phyloP scores from a whole-genome alignment of 2,797 vertebrate species.

The Gymnoscopelus microlampas region DNA sequence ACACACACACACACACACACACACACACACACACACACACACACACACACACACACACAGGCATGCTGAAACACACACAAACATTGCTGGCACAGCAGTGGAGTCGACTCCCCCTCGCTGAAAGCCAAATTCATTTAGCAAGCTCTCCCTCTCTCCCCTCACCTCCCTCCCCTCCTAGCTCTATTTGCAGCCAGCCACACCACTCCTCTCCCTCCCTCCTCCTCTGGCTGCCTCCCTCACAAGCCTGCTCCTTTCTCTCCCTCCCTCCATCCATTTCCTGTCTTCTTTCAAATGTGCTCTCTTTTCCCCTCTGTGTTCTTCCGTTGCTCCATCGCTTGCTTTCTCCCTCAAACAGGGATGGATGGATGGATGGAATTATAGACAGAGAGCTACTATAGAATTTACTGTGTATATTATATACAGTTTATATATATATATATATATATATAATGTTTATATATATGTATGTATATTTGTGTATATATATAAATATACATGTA shows the following conservation, averaged over 20 bases:
- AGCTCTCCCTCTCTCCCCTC: conserved; percentile 43
- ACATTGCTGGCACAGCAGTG: conserved; percentile 45
- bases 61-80: conserved; percentile 13
- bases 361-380: too few relatives aligned
- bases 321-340: neutral
- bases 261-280: neutral
- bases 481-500: too few relatives aligned
- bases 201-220: too few relatives aligned
- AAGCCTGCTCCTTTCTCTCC: conserved; percentile 21
- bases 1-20: neutral
- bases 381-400: too few relatives aligned
- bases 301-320: neutral
- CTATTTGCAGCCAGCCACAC: neutral
- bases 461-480: too few relatives aligned
- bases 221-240: neutral
- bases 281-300: neutral
- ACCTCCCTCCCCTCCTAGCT: conserved; percentile 21
- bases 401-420: too few relatives aligned
- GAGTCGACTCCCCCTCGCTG: conserved; percentile 56
- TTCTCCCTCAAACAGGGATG: neutral
- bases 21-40: conserved; percentile 14
- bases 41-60: conserved; percentile 24
- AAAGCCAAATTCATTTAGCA: conserved; percentile 69
- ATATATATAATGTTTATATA: too few relatives aligned
- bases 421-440: too few relatives aligned